Percentiles rank a stretch among this genome's conserved stretches.
These are phyloP conservation scores for Panthera tigris DNA, from an alignment of 2,113 vertebrate species.

Conservation along the genomic window DNA sequence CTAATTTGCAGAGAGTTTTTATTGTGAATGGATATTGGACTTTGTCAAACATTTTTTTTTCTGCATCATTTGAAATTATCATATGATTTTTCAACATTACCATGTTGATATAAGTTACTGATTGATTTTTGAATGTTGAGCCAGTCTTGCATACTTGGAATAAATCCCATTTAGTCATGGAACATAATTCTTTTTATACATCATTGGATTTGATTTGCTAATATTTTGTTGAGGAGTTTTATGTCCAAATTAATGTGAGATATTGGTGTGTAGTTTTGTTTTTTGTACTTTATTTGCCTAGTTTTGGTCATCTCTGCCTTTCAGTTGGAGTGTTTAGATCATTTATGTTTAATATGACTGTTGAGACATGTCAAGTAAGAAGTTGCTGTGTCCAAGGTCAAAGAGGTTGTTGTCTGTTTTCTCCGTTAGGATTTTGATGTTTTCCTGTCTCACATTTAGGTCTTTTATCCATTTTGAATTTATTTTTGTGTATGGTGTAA, in stretches of 20 bases:
- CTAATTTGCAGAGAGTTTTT: not conserved
- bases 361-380: not conserved
- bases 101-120: not conserved
- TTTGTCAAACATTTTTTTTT: conserved; percentile 15
- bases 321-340: not conserved
- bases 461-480: too few relatives aligned
- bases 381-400: too few relatives aligned
- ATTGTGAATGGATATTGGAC: not conserved
- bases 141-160: not conserved
- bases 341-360: not conserved
- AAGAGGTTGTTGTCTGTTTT: too few relatives aligned
- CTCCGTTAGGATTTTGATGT: too few relatives aligned
- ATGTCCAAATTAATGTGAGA: not conserved
- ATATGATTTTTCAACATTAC: not conserved
- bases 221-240: not conserved
- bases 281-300: not conserved
- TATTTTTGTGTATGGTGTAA: too few relatives aligned
- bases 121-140: not conserved
- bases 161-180: not conserved
- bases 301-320: not conserved
- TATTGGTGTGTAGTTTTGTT: not conserved
- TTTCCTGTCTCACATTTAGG: too few relatives aligned
- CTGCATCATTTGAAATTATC: not conserved
- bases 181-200: conserved; percentile 18
- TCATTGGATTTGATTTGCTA: conserved; percentile 33